phyloP scores from a whole-genome alignment of 2,797 vertebrate species.

The Manis javanica region DNA sequence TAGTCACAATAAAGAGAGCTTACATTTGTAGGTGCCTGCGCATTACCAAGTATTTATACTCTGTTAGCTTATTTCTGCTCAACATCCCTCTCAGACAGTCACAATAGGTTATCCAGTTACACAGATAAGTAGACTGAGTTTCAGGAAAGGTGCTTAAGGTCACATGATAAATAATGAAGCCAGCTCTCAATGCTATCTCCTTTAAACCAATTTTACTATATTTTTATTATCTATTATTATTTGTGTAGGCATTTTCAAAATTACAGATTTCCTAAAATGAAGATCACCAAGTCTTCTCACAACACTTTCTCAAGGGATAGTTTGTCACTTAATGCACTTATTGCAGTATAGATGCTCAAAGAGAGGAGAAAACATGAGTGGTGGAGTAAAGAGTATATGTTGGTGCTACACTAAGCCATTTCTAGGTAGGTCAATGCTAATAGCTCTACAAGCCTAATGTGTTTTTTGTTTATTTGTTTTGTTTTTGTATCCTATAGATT shows the following conservation, averaged over 20 bases:
- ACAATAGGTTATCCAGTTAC: not conserved
- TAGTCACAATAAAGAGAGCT: not conserved
- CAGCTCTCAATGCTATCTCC: not conserved
- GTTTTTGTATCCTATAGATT: not conserved
- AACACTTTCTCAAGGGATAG: not conserved
- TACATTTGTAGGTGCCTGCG: not conserved
- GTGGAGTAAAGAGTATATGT: not conserved
- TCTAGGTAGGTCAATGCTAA: not conserved
- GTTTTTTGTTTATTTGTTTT: not conserved
- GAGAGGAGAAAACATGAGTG: not conserved
- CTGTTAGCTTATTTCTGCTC: not conserved
- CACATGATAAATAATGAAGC: not conserved
- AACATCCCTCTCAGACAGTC: not conserved
- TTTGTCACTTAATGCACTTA: not conserved
- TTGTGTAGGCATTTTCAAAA: slow-evolving; percentile 2
- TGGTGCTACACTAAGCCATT: not conserved
- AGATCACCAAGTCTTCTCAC: not conserved
- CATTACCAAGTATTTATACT: not conserved
- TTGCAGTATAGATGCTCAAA: not conserved
- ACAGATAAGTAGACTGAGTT: not conserved
- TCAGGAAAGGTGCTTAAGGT: not conserved
- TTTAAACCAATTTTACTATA: not conserved
- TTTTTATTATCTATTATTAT: not conserved
- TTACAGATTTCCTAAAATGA: slow-evolving; percentile 26
- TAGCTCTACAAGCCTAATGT: not conserved